Evolutionary conservation across 2,888 invertebrate species (phyloP), one percentile per base, ranked within the genome.

Genomic region (Cybosia mesomella): DNA sequence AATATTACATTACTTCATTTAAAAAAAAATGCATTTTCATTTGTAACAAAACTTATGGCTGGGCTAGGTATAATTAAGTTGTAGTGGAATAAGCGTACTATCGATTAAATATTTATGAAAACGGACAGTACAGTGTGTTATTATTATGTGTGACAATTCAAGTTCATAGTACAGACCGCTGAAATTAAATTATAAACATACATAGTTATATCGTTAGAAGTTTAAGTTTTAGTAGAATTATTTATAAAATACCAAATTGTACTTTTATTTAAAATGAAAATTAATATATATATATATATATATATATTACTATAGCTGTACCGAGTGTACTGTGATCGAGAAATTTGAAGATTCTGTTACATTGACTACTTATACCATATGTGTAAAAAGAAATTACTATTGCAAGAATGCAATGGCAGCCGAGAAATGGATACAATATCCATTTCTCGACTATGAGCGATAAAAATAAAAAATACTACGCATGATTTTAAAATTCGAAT

Each of bases 371-470:
- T 39, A 13, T 39, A 59, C 13, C 39, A 15, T 59, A 2, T 24
- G 8, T 24, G 8, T 18, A 43, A n/a, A 11, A 43, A 39, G 5
- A 67, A 68, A 63, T 67, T 71, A 74, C 74, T 76, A 72, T 71
- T 65, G n/a, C n/a, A n/a, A 32, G 15, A 54, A 55, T 55, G 34
- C 24, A 24, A 49, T 39, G 32, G n/a, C n/a, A n/a, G n/a, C n/a
- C n/a, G n/a, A n/a, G n/a, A n/a, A n/a, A n/a, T n/a, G n/a, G n/a
- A n/a, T n/a, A n/a, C n/a, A n/a, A n/a, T 32, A 21, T 55, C 43
- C 15, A 61, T 43, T 32, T 28, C 32, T 36, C 59, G n/a, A 54
- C 24, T 58, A 11, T 34, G 24, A 8, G 21, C 18, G 36, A 54
- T 21, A 34, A 21, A 62, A 54, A 54, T 34, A 63, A 67, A 54